phyloP scores from a whole-genome alignment of 2,797 vertebrate genomes.

The Rhinatrema bivittatum region DNA sequence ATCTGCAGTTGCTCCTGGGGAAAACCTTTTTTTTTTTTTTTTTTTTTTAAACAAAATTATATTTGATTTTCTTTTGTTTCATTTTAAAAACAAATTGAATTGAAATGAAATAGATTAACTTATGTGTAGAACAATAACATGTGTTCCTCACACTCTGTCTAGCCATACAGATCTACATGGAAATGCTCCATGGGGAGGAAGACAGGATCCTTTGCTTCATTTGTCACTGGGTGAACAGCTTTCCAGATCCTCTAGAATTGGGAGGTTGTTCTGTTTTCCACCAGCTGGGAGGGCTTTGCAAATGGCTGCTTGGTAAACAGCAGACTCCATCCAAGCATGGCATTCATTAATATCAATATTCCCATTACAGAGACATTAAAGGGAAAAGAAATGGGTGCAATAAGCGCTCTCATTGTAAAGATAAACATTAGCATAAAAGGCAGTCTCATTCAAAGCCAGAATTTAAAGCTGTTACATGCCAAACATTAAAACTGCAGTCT shows the following conservation, averaged over 20 bases:
- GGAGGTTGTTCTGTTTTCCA: background rate
- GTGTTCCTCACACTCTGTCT: too few species aligned
- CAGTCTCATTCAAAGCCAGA: background rate
- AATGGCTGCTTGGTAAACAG: conserved; percentile 10
- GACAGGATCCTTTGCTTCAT: too few species aligned
- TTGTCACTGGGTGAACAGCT: background rate
- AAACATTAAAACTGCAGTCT: background rate
- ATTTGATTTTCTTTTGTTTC: too few species aligned
- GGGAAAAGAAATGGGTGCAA: conserved; percentile 8
- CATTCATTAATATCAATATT: conserved; percentile 3
- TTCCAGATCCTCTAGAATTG: background rate
- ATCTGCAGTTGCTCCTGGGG: too few species aligned
- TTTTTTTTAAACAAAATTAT: too few species aligned
- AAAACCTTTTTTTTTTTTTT: too few species aligned
- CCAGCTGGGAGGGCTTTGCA: background rate
- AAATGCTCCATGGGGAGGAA: too few species aligned
- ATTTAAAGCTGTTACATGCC: background rate
- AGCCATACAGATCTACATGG: too few species aligned
- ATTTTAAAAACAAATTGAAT: too few species aligned
- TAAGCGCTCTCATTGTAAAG: conserved; percentile 7
- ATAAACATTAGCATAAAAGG: conserved; percentile 11
- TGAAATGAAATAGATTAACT: too few species aligned
- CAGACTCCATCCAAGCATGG: conserved; percentile 7
- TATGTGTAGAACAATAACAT: too few species aligned
- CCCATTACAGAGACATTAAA: conserved; percentile 16